A percentile compares a stretch with the other conserved stretches of the same genome.
These are phyloP conservation scores for Scolopax rusticola DNA, from an alignment of 2,797 vertebrate genomes.

Conservation along the genomic window DNA sequence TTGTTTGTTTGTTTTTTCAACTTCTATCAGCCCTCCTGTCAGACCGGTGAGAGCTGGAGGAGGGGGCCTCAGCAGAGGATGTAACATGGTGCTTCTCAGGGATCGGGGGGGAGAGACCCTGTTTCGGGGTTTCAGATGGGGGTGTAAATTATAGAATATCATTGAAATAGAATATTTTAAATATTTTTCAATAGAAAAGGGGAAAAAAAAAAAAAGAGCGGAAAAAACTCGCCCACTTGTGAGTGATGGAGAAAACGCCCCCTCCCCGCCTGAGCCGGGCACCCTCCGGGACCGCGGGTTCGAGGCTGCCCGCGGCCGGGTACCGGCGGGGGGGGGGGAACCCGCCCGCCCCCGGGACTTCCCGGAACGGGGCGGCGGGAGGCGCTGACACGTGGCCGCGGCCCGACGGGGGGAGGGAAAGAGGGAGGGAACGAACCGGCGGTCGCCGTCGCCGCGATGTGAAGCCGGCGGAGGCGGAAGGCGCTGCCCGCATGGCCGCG, in stretches of 20 bases:
- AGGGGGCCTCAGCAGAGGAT: no score
- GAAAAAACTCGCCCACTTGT: rapidly evolving
- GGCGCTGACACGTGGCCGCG: slow-evolving; percentile 52
- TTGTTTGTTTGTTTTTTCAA: neutral
- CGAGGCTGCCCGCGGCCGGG: neutral
- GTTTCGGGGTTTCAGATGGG: rapidly evolving
- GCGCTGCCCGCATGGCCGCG: slow-evolving; percentile 58
- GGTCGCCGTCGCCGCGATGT: neutral
- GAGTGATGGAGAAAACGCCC: neutral
- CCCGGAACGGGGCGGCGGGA: slow-evolving; percentile 32
- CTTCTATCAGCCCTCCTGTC: neutral
- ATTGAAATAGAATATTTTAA: no score
- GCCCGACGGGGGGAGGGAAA: neutral
- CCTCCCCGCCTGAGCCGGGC: no score
- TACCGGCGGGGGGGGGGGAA: neutral
- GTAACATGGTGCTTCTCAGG: rapidly evolving
- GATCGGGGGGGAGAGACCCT: rapidly evolving
- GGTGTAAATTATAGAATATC: no score
- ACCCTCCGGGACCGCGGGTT: neutral
- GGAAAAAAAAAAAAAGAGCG: no score
- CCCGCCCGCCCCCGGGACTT: neutral
- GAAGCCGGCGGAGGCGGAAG: slow-evolving; percentile 13
- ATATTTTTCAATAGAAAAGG: no score
- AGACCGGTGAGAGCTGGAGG: neutral
- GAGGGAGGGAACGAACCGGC: neutral